Evolutionary conservation across 2,113 vertebrate species (phyloP), one percentile per base, ranked within the genome.

Genomic region (Sander lucioperca): DNA sequence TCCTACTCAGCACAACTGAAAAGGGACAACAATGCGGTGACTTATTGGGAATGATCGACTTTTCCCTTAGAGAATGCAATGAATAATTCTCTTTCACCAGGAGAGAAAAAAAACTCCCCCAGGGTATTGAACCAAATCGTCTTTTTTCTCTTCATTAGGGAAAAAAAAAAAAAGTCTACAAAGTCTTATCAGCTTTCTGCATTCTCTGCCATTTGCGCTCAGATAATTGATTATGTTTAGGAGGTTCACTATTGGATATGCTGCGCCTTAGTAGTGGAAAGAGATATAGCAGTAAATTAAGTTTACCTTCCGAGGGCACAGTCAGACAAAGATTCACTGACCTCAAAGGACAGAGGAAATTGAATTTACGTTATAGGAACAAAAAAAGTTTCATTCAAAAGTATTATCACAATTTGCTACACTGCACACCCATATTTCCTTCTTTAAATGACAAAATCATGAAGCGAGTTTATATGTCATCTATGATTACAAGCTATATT

Each of bases 161-260:
- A 90, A 93, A 92, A 79, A 88, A 92, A 79, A 88, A 92, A 86
- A 89, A 90, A 84, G 79, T 91, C 88, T 88, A 89, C 91, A 93
- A 89, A 89, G 88, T 91, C 93, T 95, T 95, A 95, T 95, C 95
- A 93, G 93, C 90, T 92, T 90, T 92, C 91, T 82, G 92, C 94
- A 92, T 94, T 94, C 92, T 91, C 80, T 82, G 78, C 88, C 87
- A 93, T 93, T 92, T 90, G 85, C 93, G 93, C 86, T 78, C 74
- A 92, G 88, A 94, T 94, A 95, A 95, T 95, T 95, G 94, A 95
- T 95, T 94, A 92, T 93, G 90, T 93, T 94, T 90, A 89, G 91
- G 86, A 92, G 91, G 83, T 92, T 93, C 85, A 87, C 88, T 83
- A 92, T 92, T 94, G 92, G 91, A 91, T 80, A 82, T 82, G 88